Base-by-base conservation (phyloP, 2,113 vertebrate genomes). In the Jaculus jaculus region DNA sequence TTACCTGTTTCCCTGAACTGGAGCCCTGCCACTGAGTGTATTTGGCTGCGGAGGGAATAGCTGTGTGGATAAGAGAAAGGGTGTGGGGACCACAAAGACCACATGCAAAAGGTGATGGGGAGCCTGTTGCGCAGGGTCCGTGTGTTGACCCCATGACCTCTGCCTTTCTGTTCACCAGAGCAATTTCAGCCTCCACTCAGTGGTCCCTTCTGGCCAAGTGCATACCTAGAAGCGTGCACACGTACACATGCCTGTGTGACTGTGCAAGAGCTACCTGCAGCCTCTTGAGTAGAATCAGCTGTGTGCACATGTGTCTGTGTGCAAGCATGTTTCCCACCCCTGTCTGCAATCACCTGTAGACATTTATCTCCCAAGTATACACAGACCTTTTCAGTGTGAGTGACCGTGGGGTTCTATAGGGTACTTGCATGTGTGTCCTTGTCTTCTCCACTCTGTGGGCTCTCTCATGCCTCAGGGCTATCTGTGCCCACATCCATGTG, bases 191-290 rank as follows among this genome's bases (percentile, higher is more conserved):
- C 51, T 42, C 20, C 32, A 28, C 60, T 72, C 30, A 54, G 4
- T 68, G 32, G 28, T 86, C 15, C 28, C 34, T 69, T 34, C 77
- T 82, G 21, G 1, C 51, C 20, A 3, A 32, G 63, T 24, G 12
- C 12, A 13, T 20, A 12, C 4, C 2, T 2, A 2, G 11, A 65
- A n/a, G 2, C 4, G 26, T 71, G 21, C 60, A 0, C 5, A 42
- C 32, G 81, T 5, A 24, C 4, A 20, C 54, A 32, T 20, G 3
- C 20, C 16, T 18, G 26, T 42, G 18, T 72, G 23, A 26, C 73
- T 39, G 37, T 28, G 21, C 28, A 11, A 30, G 37, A 47, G 51
- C 21, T 61, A 21, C 34, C 72, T 66, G 13, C 21, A 54, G 51
- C 74, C 78, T 47, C 42, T 47, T 47, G 42, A 47, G 42, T 47